Base-by-base conservation (phyloP, 2,888 invertebrate genomes). In the Nesidiocoris tenuis region DNA sequence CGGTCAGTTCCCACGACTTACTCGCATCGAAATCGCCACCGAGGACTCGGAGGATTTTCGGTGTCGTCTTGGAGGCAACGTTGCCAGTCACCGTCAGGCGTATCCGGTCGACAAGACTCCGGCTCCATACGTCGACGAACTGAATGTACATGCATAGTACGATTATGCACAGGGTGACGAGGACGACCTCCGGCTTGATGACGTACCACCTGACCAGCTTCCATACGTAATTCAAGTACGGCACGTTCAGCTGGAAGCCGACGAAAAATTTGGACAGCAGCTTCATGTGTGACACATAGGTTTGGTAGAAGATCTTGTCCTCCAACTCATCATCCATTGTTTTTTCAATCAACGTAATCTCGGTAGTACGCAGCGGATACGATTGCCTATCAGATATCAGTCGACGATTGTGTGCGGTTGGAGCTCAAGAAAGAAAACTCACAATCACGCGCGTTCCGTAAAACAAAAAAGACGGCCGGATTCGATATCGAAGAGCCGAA, bases 251-350 rank as follows among this genome's bases (percentile, higher is more conserved):
- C 81, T 91, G 91, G 82, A 92, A 86, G 84, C 91, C 91, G 85
- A 93, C 90, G 80, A 91, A 89, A 82, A 91, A 87, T 84, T 92
- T 90, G 70, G 94, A 93, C 83, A 94, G 85, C 80, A 94, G 87
- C 87, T 93, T 94, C 89, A 92, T 90, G 84, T 94, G 92, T 80
- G 93, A 92, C 80, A 92, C 85, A 85, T 93, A 93, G 39, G 94
- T 92, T 88, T 94, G 94, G 85, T 93, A 92, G 82, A 94, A 87
- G 82, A 94, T 90, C 87, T 90, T 90, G 82, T 94, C 94, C 86
- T 95, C 94, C 82, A 94, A 86, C 86, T 94, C 94, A 90, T 95
- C 94, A 88, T 95, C 95, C 95, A 95, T 95, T 71, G 78, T 78
- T 65, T 74, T n/a, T n/a, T 75, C 65, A 61, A 61, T 16, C 18